Evolutionary conservation across 2,113 vertebrate species (phyloP), one percentile per base, ranked within the genome.

Genomic region (Colaptes auratus): DNA sequence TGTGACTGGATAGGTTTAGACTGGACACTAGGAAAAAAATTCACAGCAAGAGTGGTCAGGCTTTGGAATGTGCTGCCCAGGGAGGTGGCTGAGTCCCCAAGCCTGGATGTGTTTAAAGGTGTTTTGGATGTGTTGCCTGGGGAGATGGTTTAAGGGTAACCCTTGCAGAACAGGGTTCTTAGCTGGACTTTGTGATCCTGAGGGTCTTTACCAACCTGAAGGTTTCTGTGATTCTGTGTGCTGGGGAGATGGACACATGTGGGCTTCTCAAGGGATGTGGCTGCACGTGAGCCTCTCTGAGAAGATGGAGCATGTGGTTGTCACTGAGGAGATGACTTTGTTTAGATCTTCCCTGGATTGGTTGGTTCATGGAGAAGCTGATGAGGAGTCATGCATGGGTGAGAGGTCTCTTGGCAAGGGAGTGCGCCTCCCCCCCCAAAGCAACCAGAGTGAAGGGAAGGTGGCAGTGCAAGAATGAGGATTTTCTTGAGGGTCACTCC

Each of bases 251-350:
- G 30, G 50, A 11, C 30, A 4, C 66, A 19, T n/a, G n/a, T 50
- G 66, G 9, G 44, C 66, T 15, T 50, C 65, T 67, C 20, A 8
- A 48, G 42, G 30, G 13, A n/a, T 19, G 19, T 5, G 27, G 42
- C 17, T 48, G 18, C 33, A 6, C 0, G 0, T 0, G 0, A 67
- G 15, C 6, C 7, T 60, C n/a, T 44, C 42, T 46, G 36, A 52
- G 33, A 58, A 80, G 17, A 46, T 1, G 11, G 16, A 21, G 48
- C 9, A 4, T 50, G 48, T 0, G 0, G 42, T 44, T 44, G 42
- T 50, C 48, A 50, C 18, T 21, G 28, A 64, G n/a, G 28, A 64
- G n/a, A 48, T 10, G 12, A 39, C 25, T 8, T 4, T 21, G 8
- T 28, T 79, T 63, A 18, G 30, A 7, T 4, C 50, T 24, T 27